A percentile compares a stretch with the other conserved stretches of the same genome.
These are phyloP conservation scores for Muntiacus muntjak DNA, from an alignment of 2,113 vertebrate species.

Conservation along the genomic window DNA sequence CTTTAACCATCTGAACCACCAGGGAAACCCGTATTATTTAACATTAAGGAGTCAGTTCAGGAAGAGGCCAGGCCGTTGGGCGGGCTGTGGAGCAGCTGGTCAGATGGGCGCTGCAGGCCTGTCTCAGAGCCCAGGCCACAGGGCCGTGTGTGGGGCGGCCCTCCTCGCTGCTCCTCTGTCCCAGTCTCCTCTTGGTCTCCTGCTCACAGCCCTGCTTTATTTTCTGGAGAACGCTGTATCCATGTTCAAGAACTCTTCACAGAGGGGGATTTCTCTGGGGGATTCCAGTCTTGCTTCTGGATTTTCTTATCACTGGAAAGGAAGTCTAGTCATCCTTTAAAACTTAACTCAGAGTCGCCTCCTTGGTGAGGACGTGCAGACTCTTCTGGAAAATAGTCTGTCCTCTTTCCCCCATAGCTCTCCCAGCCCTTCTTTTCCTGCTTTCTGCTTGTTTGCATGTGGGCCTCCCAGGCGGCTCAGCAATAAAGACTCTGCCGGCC, in stretches of 20 bases:
- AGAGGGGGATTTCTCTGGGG: background rate
- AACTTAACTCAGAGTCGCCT: background rate
- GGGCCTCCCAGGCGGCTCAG: background rate
- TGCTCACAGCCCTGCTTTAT: background rate
- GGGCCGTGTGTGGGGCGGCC: background rate
- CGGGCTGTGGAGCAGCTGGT: no score
- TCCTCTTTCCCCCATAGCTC: no score
- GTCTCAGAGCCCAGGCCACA: background rate
- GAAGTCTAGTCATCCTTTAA: background rate
- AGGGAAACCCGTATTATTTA: background rate
- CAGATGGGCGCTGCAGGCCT: background rate
- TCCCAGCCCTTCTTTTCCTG: background rate
- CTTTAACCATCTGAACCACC: background rate
- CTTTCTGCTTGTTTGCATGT: fast-evolving
- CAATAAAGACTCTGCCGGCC: background rate
- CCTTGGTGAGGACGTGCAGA: background rate
- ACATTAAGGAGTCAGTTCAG: background rate
- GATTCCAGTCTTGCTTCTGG: background rate
- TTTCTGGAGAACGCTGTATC: background rate
- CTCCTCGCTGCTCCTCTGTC: background rate
- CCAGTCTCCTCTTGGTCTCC: background rate
- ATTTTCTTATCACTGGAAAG: background rate
- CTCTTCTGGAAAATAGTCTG: background rate
- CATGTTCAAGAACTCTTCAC: background rate
- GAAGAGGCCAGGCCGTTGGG: background rate